These are phyloP conservation scores for Nysson spinosus DNA, from an alignment of 2,888 invertebrate species.

Conservation along the genomic window DNA sequence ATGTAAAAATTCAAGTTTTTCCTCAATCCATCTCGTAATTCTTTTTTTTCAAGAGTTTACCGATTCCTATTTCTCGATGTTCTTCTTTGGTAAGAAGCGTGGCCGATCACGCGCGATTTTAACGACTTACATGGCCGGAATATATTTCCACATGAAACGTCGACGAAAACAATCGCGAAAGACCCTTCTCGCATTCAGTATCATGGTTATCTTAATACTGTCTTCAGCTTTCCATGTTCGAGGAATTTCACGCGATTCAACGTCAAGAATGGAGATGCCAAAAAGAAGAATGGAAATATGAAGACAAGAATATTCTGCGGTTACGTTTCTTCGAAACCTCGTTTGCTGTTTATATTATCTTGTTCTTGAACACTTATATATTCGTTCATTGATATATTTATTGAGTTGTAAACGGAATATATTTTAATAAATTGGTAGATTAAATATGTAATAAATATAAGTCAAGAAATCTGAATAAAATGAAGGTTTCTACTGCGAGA, in stretches of 20 bases:
- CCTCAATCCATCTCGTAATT: constrained; percentile 1
- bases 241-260: constrained; percentile 5
- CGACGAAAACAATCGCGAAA: constrained; percentile 20
- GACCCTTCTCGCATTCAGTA: constrained; percentile 26
- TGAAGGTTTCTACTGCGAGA: too few species aligned
- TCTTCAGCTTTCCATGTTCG: constrained; percentile 19
- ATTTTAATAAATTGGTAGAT: too few species aligned
- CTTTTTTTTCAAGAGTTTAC: neutral
- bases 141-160: constrained; percentile 43
- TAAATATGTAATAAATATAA: too few species aligned
- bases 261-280: neutral
- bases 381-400: too few species aligned
- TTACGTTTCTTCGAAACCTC: too few species aligned
- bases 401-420: too few species aligned
- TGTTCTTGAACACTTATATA: too few species aligned
- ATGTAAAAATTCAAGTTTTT: too few species aligned
- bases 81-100: constrained; percentile 11
- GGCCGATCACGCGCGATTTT: constrained; percentile 52
- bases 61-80: constrained; percentile 17
- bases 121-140: constrained; percentile 50
- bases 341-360: too few species aligned
- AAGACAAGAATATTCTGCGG: neutral
- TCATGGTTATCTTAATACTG: constrained; percentile 23
- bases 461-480: too few species aligned
- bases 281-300: neutral